Percentiles rank a stretch among this genome's conserved stretches.
Evolutionary conservation across 2,113 vertebrate species (phyloP).

Genomic region (Corythaeola cristata): DNA sequence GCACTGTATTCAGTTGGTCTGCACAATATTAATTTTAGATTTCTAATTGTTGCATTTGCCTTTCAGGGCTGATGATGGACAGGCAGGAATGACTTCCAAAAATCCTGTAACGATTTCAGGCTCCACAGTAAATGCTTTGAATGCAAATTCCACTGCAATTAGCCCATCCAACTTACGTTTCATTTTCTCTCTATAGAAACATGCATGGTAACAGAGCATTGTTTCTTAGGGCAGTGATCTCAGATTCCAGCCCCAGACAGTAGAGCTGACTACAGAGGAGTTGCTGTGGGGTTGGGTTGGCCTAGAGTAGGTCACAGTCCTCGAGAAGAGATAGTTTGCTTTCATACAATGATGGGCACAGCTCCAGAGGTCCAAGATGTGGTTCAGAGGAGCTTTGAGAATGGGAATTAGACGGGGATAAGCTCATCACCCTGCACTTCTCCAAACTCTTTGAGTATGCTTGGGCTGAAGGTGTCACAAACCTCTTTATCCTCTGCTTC

Average conservation of each 20-base stretch:
- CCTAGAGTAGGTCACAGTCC: not conserved
- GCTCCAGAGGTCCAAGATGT: not conserved
- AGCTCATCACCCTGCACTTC: not conserved
- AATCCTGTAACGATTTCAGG: constrained; percentile 79
- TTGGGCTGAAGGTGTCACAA: not conserved
- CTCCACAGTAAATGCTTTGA: constrained; percentile 80
- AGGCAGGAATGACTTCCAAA: constrained; percentile 75
- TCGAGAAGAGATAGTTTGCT: not conserved
- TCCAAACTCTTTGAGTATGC: not conserved
- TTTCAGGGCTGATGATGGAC: constrained; percentile 73
- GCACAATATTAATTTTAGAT: not conserved
- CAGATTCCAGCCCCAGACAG: not conserved
- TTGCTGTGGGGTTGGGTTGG: not conserved
- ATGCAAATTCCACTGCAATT: constrained; percentile 81
- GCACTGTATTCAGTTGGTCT: not conserved
- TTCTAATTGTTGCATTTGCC: constrained; percentile 44
- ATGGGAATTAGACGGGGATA: not conserved
- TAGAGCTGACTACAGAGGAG: not conserved
- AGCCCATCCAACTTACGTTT: constrained; percentile 25
- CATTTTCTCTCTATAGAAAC: not conserved
- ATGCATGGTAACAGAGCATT: not conserved
- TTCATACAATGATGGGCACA: not conserved
- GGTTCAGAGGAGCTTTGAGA: not conserved
- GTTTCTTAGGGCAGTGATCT: not conserved
- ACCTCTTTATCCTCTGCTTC: not conserved